Percentiles rank a stretch among this genome's conserved stretches.
Conservation (phyloP, 1,140 invertebrate species). For the Drosophila bipectinata region DNA sequence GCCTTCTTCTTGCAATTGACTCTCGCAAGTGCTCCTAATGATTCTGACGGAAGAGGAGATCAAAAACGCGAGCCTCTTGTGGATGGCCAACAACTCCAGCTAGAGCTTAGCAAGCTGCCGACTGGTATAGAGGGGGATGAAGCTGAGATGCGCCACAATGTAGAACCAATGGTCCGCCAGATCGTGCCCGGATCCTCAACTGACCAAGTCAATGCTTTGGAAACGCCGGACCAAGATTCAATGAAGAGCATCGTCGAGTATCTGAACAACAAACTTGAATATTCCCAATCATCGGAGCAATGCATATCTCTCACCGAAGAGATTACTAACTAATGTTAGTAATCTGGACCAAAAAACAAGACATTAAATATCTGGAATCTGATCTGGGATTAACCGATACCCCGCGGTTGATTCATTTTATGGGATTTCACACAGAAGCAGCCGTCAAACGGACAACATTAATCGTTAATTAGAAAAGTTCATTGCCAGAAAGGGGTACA, state of each 20-base stretch:
- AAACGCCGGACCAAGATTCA: background rate
- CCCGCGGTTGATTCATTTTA: constrained; percentile 18
- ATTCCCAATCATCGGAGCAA: background rate
- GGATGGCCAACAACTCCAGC: background rate
- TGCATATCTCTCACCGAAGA: background rate
- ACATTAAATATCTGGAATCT: constrained; percentile 24
- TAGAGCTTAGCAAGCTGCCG: background rate
- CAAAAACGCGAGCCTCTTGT: background rate
- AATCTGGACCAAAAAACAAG: background rate
- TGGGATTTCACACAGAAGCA: constrained; percentile 45
- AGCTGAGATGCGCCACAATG: background rate
- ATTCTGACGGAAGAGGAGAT: background rate
- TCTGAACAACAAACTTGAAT: background rate
- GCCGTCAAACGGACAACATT: constrained; percentile 25
- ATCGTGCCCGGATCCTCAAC: background rate
- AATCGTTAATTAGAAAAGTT: constrained; percentile 42
- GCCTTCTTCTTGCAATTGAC: background rate
- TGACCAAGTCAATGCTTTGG: background rate
- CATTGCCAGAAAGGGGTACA: constrained; percentile 25
- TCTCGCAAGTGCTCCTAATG: background rate
- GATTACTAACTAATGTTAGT: constrained; percentile 15
- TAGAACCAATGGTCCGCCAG: background rate
- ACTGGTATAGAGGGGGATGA: background rate
- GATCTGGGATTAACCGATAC: constrained; percentile 18
- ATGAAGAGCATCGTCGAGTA: background rate